Evolutionary conservation across 92 coral and sea anemone species (phyloP).

Genomic region (Phenganax stokvisi): DNA sequence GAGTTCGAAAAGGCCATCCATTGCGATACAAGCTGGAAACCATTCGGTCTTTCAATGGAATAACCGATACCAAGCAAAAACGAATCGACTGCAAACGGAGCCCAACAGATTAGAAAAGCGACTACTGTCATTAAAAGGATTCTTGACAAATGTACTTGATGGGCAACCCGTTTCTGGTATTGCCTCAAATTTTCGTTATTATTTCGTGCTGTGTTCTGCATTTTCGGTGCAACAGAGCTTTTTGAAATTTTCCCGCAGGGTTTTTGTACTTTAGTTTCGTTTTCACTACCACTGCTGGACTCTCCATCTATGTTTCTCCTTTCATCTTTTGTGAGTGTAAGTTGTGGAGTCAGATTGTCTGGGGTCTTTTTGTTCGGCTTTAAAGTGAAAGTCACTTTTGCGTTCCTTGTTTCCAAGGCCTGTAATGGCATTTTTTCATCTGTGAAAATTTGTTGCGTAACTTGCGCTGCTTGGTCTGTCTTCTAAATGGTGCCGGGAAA

Average conservation of each 20-base stretch:
- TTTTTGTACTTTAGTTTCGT: neutral
- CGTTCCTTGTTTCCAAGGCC: too few relatives aligned
- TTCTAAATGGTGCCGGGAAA: too few relatives aligned
- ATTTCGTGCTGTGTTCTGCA: neutral
- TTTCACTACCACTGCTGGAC: neutral
- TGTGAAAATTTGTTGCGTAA: too few relatives aligned
- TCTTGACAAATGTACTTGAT: slow-evolving; percentile 53
- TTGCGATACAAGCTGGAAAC: slow-evolving; percentile 49
- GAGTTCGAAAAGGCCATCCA: slow-evolving; percentile 74
- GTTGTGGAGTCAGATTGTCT: too few relatives aligned
- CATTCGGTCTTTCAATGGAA: slow-evolving; percentile 48
- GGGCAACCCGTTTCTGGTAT: slow-evolving; percentile 41
- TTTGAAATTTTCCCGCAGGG: neutral
- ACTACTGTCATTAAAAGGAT: slow-evolving; percentile 60
- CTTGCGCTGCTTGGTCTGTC: too few relatives aligned
- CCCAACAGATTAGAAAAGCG: slow-evolving; percentile 60
- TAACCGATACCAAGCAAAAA: slow-evolving; percentile 54
- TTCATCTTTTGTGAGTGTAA: too few relatives aligned
- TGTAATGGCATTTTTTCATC: too few relatives aligned
- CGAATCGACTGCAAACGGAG: slow-evolving; percentile 60
- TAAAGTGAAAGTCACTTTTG: too few relatives aligned
- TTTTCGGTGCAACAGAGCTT: slow-evolving; percentile 16
- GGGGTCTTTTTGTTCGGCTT: too few relatives aligned
- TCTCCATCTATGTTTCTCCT: neutral
- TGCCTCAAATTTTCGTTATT: slow-evolving; percentile 33